Percentiles rank a stretch among this genome's conserved stretches.
These are phyloP conservation scores for Ceratoteleas bidentatus DNA, from an alignment of 1,140 invertebrate genomes.

Conservation along the genomic window DNA sequence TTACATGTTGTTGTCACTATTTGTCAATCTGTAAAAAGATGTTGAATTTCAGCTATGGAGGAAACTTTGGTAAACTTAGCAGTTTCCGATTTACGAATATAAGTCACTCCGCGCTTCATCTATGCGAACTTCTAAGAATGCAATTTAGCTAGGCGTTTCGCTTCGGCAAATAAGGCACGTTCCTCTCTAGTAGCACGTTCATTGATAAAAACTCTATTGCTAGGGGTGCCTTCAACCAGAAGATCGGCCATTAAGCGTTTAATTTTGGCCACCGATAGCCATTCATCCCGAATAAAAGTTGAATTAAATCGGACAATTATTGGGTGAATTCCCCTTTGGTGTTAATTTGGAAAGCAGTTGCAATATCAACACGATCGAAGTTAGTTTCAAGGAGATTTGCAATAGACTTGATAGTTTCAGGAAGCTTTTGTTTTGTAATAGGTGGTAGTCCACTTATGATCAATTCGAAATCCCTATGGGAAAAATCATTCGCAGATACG, in stretches of 20 bases:
- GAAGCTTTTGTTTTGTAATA: background rate
- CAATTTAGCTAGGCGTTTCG: background rate
- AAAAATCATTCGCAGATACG: background rate
- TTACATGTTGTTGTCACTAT: no score
- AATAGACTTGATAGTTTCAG: background rate
- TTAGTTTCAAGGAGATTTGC: background rate
- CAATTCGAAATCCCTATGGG: background rate
- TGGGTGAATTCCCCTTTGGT: background rate
- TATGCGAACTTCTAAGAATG: background rate
- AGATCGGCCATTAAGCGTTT: background rate
- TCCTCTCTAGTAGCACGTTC: constrained; percentile 2
- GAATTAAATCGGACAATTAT: constrained; percentile 3
- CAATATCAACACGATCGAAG: background rate
- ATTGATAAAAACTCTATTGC: background rate
- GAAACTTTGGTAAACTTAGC: no score
- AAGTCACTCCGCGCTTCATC: constrained; percentile 1
- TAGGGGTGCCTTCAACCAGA: background rate
- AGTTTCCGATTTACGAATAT: background rate
- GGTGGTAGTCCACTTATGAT: background rate
- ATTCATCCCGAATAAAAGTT: background rate
- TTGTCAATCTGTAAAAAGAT: no score
- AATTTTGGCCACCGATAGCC: background rate
- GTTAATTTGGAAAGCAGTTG: background rate
- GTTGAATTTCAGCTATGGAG: no score
- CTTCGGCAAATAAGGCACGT: no score